phyloP scores from a whole-genome alignment of 2,888 invertebrate genomes.

The Bugula neritina region DNA sequence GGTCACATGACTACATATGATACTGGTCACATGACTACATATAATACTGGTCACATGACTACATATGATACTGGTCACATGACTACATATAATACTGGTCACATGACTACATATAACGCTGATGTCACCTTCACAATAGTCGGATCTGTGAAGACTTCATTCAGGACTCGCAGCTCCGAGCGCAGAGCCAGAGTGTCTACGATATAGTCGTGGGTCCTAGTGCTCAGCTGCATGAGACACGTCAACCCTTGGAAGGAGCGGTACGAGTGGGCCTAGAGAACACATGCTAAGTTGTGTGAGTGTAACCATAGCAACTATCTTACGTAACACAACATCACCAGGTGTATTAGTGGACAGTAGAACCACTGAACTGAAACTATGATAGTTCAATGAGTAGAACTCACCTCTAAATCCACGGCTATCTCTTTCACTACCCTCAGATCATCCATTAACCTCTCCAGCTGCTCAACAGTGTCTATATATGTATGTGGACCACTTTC shows the following conservation, averaged over 20 bases:
- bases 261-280: constrained; percentile 75
- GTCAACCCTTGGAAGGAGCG: constrained; percentile 88
- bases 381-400: no score
- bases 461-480: constrained; percentile 63
- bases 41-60: no score
- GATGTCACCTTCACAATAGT: constrained; percentile 82
- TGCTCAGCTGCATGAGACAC: constrained; percentile 88
- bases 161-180: constrained; percentile 72
- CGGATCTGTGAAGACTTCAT: constrained; percentile 83
- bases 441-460: constrained; percentile 64
- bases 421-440: constrained; percentile 67
- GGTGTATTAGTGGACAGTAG: no score
- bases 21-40: no score
- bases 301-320: no score
- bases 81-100: no score
- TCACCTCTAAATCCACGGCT: constrained; percentile 73
- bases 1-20: no score
- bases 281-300: no score
- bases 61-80: no score
- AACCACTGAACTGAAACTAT: no score
- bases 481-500: constrained; percentile 63
- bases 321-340: no score
- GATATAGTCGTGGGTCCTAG: constrained; percentile 73
- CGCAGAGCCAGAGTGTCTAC: constrained; percentile 81
- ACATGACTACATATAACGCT: no score